A percentile compares a stretch with the other conserved stretches of the same genome.
These are phyloP conservation scores for Phrynocephalus vlangalii DNA, from an alignment of 2,797 vertebrate species.

Conservation along the genomic window DNA sequence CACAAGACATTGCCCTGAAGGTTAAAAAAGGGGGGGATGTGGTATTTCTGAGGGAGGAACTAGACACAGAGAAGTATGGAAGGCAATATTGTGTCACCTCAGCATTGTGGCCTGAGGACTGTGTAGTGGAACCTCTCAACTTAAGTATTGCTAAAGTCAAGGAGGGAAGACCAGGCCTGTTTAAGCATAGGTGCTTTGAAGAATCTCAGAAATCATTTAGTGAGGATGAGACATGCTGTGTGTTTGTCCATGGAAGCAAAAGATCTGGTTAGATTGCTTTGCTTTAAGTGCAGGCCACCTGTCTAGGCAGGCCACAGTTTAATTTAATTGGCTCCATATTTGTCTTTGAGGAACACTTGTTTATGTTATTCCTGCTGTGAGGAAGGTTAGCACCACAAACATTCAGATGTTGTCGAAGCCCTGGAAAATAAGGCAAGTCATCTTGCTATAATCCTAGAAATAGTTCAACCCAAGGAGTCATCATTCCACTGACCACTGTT, in stretches of 20 bases:
- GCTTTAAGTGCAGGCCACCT: slow-evolving; percentile 28
- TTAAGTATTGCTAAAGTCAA: neutral
- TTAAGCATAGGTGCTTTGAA: neutral
- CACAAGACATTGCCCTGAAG: neutral
- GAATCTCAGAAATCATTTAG: neutral
- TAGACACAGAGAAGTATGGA: neutral
- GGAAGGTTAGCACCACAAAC: slow-evolving; percentile 59
- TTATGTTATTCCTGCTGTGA: slow-evolving; percentile 57
- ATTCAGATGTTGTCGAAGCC: slow-evolving; percentile 54
- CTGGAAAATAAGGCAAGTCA: slow-evolving; percentile 54
- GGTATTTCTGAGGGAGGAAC: neutral
- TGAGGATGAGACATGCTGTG: neutral
- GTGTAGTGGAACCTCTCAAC: no score
- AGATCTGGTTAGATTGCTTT: neutral
- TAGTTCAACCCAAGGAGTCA: slow-evolving; percentile 18
- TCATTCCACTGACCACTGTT: no score
- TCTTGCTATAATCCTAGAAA: slow-evolving; percentile 46
- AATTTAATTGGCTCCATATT: slow-evolving; percentile 42
- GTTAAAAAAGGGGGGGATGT: neutral
- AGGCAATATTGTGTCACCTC: no score
- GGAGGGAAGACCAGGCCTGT: neutral
- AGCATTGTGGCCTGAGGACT: no score
- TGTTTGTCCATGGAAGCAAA: neutral
- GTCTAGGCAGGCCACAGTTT: slow-evolving; percentile 36
- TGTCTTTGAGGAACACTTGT: slow-evolving; percentile 39